A percentile compares a stretch with the other conserved stretches of the same genome.
Evolutionary conservation across 2,113 vertebrate species (phyloP).

Genomic region (Rhinichthys klamathensis): DNA sequence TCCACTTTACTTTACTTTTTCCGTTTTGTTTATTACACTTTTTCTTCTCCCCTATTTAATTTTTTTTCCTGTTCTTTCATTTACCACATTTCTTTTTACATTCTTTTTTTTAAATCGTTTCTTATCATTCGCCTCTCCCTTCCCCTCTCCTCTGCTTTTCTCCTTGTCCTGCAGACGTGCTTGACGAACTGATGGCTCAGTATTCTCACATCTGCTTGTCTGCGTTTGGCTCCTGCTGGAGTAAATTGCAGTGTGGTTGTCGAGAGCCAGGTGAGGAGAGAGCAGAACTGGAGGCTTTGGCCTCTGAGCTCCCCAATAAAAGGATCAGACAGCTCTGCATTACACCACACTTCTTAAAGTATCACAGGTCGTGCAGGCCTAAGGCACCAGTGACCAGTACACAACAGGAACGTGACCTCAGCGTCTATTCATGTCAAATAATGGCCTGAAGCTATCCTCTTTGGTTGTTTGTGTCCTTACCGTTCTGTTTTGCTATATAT

Average conservation of each 20-base stretch:
- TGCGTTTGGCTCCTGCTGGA: constrained; percentile 12
- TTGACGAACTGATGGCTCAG: not conserved
- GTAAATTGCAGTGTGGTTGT: constrained; percentile 27
- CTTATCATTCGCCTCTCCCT: not conserved
- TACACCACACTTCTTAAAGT: constrained; percentile 1
- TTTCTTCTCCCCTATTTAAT: too few species aligned
- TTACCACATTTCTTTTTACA: not conserved
- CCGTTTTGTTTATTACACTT: too few species aligned
- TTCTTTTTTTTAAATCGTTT: too few species aligned
- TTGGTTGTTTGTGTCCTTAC: not conserved
- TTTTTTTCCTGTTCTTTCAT: not conserved
- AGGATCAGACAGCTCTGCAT: constrained; percentile 44
- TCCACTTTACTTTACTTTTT: too few species aligned
- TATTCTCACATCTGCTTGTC: constrained; percentile 4
- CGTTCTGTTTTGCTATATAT: not conserved
- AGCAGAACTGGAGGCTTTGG: constrained; percentile 31
- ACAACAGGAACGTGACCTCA: constrained; percentile 53
- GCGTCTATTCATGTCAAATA: constrained; percentile 46
- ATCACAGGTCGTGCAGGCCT: not conserved
- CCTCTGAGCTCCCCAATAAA: constrained; percentile 30
- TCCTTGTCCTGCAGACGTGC: not conserved
- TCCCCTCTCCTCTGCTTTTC: not conserved
- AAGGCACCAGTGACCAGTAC: constrained; percentile 45
- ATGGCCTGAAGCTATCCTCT: not conserved
- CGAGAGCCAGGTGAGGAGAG: too few species aligned